Evolutionary conservation across 1,140 invertebrate genomes (phyloP).

Genomic region (Rhyzopertha dominica): DNA sequence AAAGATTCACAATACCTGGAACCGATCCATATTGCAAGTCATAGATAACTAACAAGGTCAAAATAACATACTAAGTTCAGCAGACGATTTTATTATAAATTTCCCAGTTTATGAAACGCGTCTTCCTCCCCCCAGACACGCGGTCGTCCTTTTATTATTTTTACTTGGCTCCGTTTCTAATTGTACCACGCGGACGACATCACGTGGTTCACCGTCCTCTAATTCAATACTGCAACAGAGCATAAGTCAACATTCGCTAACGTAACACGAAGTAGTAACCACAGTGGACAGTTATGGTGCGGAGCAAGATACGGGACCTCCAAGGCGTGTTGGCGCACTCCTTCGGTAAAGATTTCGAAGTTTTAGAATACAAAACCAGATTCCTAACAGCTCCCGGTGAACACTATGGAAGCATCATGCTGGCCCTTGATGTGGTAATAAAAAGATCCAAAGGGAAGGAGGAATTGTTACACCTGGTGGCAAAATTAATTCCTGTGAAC

Average conservation of each 20-base stretch:
- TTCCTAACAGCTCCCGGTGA: constrained; percentile 39
- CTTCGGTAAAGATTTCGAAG: constrained; percentile 30
- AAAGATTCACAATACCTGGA: too few species aligned
- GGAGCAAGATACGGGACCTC: constrained; percentile 34
- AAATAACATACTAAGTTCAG: too few species aligned
- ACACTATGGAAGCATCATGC: constrained; percentile 42
- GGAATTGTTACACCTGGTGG: constrained; percentile 49
- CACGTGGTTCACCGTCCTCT: not conserved
- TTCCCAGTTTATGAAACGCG: too few species aligned
- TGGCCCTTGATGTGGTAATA: constrained; percentile 33
- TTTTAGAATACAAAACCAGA: constrained; percentile 29
- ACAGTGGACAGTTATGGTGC: too few species aligned
- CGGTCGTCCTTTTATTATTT: too few species aligned
- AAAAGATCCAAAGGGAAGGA: constrained; percentile 23
- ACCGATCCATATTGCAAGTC: too few species aligned
- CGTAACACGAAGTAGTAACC: too few species aligned
- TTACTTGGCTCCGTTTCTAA: too few species aligned
- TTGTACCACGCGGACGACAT: too few species aligned
- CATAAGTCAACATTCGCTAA: constrained; percentile 1
- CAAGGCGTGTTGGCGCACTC: constrained; percentile 26
- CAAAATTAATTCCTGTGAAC: constrained; percentile 55
- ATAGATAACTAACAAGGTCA: too few species aligned
- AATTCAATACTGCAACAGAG: not conserved
- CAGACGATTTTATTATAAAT: too few species aligned
- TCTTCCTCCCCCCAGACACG: too few species aligned